Evolutionary conservation across 2,113 vertebrate species (phyloP).

Genomic region (Gallinago media): DNA sequence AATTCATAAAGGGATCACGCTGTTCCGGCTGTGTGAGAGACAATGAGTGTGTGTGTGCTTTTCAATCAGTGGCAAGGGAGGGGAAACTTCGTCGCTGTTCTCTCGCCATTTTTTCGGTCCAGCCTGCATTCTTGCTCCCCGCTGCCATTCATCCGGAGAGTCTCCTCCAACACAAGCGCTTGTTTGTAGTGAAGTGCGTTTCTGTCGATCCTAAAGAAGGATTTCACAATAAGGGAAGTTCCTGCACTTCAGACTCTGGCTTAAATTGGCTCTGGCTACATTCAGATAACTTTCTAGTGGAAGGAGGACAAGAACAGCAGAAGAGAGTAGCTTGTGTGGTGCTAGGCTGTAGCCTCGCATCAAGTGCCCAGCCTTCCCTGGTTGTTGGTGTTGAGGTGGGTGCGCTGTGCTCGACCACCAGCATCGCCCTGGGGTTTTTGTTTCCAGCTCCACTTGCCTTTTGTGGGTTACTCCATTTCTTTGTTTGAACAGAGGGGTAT

Average conservation of each 20-base stretch:
- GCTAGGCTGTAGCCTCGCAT: not conserved
- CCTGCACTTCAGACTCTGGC: constrained; percentile 36
- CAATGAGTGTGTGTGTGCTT: constrained; percentile 51
- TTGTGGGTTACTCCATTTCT: not conserved
- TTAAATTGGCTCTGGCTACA: not conserved
- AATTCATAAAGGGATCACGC: constrained; percentile 58
- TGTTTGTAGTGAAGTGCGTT: constrained; percentile 39
- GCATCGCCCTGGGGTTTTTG: not conserved
- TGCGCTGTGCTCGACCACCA: not conserved
- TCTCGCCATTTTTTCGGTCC: constrained; percentile 32
- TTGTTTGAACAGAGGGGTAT: not conserved
- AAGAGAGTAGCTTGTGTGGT: not conserved
- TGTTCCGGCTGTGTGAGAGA: constrained; percentile 21
- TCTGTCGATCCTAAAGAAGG: not conserved
- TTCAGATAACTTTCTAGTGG: not conserved
- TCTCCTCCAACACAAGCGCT: constrained; percentile 26
- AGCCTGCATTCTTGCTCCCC: constrained; percentile 17
- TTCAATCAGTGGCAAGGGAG: constrained; percentile 20
- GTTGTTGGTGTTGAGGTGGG: not conserved
- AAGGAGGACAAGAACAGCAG: not conserved
- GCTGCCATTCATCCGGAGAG: constrained; percentile 43
- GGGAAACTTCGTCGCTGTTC: not conserved
- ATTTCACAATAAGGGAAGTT: constrained; percentile 46
- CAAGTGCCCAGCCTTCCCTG: accelerated
- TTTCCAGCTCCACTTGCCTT: not conserved